These are phyloP conservation scores for Hormaphis cornu DNA, from an alignment of 1,140 invertebrate genomes.

Conservation along the genomic window DNA sequence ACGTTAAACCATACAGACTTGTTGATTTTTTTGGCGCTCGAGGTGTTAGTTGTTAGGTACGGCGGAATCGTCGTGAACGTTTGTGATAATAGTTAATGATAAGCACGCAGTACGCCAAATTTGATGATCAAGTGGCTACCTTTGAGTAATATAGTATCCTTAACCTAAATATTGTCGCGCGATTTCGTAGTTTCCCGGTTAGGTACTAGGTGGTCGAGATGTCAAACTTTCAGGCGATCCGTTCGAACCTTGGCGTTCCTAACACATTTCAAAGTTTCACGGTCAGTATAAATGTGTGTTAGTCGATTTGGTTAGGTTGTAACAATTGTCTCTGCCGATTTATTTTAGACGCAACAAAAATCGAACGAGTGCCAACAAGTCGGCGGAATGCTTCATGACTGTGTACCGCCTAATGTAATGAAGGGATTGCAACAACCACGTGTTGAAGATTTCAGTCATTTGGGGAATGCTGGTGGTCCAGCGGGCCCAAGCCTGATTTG, in stretches of 20 bases:
- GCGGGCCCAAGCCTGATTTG: neutral
- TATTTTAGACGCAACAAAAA: neutral
- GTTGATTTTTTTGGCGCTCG: too few species aligned
- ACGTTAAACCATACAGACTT: too few species aligned
- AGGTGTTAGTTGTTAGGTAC: too few species aligned
- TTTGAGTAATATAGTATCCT: too few species aligned
- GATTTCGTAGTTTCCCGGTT: too few species aligned
- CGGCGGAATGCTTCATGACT: slow-evolving; percentile 15
- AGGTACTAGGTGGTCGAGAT: neutral
- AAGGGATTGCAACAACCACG: slow-evolving; percentile 17
- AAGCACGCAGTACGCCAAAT: too few species aligned
- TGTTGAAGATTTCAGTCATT: slow-evolving; percentile 10
- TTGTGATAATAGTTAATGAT: too few species aligned
- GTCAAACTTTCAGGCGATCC: slow-evolving; percentile 15
- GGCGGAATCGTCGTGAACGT: too few species aligned
- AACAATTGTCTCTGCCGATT: too few species aligned
- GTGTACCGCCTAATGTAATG: slow-evolving; percentile 18
- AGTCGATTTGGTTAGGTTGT: neutral
- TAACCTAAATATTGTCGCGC: too few species aligned
- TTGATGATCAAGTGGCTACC: too few species aligned
- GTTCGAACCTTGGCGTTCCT: neutral
- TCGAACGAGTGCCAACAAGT: slow-evolving; percentile 2
- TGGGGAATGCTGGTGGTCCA: slow-evolving; percentile 3
- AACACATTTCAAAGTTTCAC: slow-evolving; percentile 23
- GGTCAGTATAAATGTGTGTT: neutral